Conservation (phyloP, 2,797 vertebrate species). For the Spinus pinus region DNA sequence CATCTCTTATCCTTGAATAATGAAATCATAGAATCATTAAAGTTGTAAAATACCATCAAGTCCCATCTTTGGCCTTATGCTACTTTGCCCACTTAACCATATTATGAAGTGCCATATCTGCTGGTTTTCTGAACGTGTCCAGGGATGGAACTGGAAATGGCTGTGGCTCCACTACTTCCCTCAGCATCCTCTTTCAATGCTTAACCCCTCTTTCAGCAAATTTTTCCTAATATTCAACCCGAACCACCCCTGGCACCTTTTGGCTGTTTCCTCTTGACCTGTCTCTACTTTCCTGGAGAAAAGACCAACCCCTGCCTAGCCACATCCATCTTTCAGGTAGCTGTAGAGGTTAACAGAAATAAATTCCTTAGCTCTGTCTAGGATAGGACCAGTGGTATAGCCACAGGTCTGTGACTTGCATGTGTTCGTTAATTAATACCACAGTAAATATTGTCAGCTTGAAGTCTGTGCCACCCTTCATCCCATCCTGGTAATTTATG, state of each 20-base stretch:
- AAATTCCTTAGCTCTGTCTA: neutral
- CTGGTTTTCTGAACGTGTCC: neutral
- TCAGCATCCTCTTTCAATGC: neutral
- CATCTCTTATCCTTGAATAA: neutral
- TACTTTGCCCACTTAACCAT: neutral
- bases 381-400: neutral
- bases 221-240: neutral
- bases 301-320: neutral
- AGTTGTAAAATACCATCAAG: neutral
- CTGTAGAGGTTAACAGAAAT: neutral
- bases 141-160: neutral
- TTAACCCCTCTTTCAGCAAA: neutral
- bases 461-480: neutral
- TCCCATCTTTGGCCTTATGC: neutral
- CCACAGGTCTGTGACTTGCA: neutral
- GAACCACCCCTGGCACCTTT: neutral
- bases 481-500: neutral
- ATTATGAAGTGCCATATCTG: neutral
- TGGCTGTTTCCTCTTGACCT: neutral
- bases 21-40: neutral
- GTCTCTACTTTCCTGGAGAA: neutral
- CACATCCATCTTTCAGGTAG: neutral
- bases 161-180: neutral
- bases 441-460: neutral
- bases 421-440: neutral